Evolutionary conservation across 2,113 vertebrate genomes (phyloP).

Genomic region (Grammomys dolichurus): DNA sequence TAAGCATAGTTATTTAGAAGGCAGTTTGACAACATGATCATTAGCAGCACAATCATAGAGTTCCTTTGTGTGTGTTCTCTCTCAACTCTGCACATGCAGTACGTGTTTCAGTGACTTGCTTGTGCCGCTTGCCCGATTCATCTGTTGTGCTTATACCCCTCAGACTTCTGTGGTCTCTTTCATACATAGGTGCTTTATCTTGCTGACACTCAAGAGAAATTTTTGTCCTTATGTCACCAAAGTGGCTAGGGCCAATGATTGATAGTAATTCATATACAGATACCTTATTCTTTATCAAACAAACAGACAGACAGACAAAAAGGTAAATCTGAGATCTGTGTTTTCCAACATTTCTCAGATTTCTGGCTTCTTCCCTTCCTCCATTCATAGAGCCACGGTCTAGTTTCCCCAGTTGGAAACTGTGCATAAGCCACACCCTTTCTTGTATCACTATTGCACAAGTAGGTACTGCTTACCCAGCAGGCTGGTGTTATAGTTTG

Average conservation of each 20-base stretch:
- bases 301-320: no score
- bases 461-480: neutral
- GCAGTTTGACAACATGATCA: neutral
- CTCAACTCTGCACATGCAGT: neutral
- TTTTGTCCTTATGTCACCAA: neutral
- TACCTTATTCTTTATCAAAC: neutral
- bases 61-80: neutral
- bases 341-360: slow-evolving; percentile 13
- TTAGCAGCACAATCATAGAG: neutral
- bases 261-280: neutral
- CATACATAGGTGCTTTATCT: neutral
- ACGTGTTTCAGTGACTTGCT: neutral
- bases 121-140: neutral
- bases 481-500: neutral
- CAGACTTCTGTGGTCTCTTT: neutral
- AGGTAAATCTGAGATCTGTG: neutral
- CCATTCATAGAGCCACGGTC: neutral
- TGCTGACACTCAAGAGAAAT: neutral
- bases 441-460: neutral
- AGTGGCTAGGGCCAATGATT: neutral
- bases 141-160: neutral
- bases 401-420: neutral
- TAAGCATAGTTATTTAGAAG: neutral
- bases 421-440: neutral
- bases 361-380: neutral